Conservation (phyloP, 2,797 vertebrate species). For the Chelonia mydas region DNA sequence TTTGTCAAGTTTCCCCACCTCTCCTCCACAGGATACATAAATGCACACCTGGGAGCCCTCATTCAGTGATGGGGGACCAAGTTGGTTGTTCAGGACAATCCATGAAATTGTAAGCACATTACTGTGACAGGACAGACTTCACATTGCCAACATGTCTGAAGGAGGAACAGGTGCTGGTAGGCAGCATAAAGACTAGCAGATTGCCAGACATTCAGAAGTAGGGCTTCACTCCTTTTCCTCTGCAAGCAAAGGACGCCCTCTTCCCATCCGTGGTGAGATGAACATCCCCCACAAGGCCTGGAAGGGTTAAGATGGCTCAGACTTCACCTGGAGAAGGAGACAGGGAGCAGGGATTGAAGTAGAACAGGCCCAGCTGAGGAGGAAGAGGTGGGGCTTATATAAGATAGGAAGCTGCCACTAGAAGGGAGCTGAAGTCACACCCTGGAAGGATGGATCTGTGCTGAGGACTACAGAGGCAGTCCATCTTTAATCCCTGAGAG, state of each 20-base stretch:
- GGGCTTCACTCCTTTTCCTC: background rate
- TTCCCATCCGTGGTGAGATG: background rate
- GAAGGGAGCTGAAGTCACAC: too few species aligned
- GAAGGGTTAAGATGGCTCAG: too few species aligned
- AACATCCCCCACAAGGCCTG: too few species aligned
- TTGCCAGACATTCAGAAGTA: background rate
- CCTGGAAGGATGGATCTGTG: too few species aligned
- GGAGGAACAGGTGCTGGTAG: rapidly evolving
- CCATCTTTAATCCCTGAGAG: too few species aligned
- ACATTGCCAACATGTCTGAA: background rate
- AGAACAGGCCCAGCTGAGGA: too few species aligned
- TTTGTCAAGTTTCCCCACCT: background rate
- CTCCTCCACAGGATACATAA: background rate
- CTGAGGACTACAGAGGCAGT: too few species aligned
- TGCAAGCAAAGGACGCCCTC: background rate
- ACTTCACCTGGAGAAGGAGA: too few species aligned
- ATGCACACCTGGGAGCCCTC: background rate
- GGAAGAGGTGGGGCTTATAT: too few species aligned
- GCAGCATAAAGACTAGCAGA: background rate
- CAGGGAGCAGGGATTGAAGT: too few species aligned
- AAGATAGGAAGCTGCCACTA: too few species aligned
- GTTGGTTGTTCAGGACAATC: background rate
- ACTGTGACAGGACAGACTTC: background rate
- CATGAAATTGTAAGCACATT: background rate
- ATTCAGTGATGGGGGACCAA: background rate